phyloP scores from a whole-genome alignment of 1,140 invertebrate genomes.

The Papilio xuthus region DNA sequence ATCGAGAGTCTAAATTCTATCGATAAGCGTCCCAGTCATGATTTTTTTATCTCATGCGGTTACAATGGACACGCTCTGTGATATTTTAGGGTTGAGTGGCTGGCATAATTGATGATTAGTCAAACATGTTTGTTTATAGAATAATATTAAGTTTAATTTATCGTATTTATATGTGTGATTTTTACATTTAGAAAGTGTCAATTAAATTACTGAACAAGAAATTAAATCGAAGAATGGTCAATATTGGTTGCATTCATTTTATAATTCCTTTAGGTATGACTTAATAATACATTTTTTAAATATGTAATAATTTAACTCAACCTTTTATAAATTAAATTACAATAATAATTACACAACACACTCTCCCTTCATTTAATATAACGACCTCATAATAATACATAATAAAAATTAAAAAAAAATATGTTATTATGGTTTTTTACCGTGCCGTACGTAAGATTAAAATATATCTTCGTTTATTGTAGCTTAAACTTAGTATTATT shows the following conservation, averaged over 20 bases:
- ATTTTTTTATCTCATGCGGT: constrained; percentile 64
- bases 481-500: too few species aligned
- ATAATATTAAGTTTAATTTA: constrained; percentile 33
- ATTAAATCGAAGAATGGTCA: neutral
- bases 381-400: too few species aligned
- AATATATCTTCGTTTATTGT: too few species aligned
- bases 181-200: neutral
- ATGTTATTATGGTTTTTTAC: too few species aligned
- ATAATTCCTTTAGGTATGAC: neutral
- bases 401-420: too few species aligned
- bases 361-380: too few species aligned
- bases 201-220: neutral
- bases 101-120: constrained; percentile 50
- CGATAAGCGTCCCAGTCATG: constrained; percentile 61
- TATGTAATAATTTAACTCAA: too few species aligned
- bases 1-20: constrained; percentile 58
- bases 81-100: constrained; percentile 59
- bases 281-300: neutral
- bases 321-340: too few species aligned
- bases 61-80: constrained; percentile 45
- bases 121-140: constrained; percentile 27
- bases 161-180: neutral
- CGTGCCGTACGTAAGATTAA: neutral
- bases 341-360: too few species aligned
- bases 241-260: neutral